Conservation (phyloP, 2,888 invertebrate species). For the Drosophila atripex region DNA sequence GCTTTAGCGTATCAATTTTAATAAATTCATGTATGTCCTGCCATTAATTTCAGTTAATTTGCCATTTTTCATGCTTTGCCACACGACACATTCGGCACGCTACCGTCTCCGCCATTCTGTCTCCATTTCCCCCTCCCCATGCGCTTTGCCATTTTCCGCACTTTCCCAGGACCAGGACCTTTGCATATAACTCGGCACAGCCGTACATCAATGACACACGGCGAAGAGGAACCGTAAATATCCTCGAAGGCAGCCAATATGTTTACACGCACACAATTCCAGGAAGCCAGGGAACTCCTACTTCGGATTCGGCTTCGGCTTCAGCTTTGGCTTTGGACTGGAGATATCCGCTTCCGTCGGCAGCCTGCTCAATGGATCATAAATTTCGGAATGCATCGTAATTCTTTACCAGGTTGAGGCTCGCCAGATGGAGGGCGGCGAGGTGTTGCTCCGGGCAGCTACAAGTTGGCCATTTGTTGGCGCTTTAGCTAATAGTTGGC, state of each 20-base stretch:
- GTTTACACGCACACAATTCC: constrained; percentile 74
- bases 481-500: constrained; percentile 74
- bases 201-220: constrained; percentile 75
- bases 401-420: constrained; percentile 56
- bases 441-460: constrained; percentile 35
- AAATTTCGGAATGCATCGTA: constrained; percentile 66
- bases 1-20: constrained; percentile 72
- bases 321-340: constrained; percentile 8
- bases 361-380: constrained; percentile 69
- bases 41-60: constrained; percentile 78
- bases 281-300: constrained; percentile 49
- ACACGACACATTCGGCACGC: constrained; percentile 56
- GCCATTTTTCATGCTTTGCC: constrained; percentile 72
- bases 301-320: not conserved
- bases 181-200: constrained; percentile 39
- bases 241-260: constrained; percentile 70
- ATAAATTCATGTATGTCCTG: constrained; percentile 71
- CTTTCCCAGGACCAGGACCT: constrained; percentile 17
- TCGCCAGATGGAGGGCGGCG: constrained; percentile 4
- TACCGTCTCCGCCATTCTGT: not conserved
- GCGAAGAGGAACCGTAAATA: constrained; percentile 66
- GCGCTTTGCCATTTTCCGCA: not conserved
- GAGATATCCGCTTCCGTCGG: constrained; percentile 37
- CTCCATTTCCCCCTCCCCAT: not conserved
- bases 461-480: constrained; percentile 72